Evolutionary conservation across 2,113 vertebrate species (phyloP).

Genomic region (Taxidea taxus): DNA sequence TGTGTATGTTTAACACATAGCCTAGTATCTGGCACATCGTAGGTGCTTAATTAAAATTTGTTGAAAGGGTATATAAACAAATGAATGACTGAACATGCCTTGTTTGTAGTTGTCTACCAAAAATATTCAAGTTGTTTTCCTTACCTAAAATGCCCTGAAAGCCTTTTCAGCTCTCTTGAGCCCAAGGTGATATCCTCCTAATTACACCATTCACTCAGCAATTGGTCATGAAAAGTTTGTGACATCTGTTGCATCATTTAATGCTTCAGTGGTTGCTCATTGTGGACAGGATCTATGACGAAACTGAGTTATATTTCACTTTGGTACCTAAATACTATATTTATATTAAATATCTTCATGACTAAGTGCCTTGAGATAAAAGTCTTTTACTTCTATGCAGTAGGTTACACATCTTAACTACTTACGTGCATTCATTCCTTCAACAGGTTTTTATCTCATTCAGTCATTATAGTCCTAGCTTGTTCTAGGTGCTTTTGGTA

Average conservation of each 20-base stretch:
- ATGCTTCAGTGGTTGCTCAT: background rate
- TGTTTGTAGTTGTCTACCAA: background rate
- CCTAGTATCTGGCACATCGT: background rate
- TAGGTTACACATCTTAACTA: background rate
- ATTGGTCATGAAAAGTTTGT: slow-evolving; percentile 33
- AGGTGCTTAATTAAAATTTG: slow-evolving; percentile 24
- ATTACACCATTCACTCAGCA: background rate
- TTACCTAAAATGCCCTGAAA: slow-evolving; percentile 6
- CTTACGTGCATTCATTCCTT: background rate
- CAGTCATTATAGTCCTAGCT: background rate
- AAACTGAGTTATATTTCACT: background rate
- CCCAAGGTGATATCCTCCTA: background rate
- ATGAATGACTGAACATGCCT: background rate
- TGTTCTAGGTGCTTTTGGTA: background rate
- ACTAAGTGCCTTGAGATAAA: background rate
- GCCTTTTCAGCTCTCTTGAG: background rate
- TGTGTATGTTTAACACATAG: background rate
- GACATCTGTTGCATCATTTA: background rate
- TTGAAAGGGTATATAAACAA: background rate
- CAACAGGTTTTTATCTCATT: background rate
- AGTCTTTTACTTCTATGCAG: background rate
- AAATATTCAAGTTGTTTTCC: slow-evolving; percentile 26
- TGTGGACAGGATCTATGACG: background rate
- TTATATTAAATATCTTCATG: background rate
- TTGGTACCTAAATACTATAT: background rate